A percentile compares a stretch with the other conserved stretches of the same genome.
Conservation (phyloP, 2,797 vertebrate species). For the Brachyrhaphis roseni region DNA sequence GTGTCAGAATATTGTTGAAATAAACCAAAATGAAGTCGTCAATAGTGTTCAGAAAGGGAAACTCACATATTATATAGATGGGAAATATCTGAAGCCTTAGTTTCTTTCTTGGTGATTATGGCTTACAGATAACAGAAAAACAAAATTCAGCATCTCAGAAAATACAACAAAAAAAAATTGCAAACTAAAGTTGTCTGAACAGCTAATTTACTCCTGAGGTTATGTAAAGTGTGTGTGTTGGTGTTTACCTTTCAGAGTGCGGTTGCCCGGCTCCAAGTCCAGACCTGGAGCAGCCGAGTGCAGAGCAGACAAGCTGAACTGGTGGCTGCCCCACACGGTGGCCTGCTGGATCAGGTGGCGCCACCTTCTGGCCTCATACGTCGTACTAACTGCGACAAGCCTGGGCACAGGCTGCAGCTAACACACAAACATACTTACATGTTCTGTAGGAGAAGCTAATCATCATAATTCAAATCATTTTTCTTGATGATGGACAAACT, state of each 20-base stretch:
- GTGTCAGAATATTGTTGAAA: background rate
- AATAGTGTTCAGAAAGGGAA: background rate
- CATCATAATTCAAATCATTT: background rate
- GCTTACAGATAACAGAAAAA: background rate
- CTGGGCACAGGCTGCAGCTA: conserved; percentile 82
- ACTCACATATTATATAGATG: background rate
- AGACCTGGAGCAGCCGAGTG: conserved; percentile 75
- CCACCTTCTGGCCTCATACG: conserved; percentile 71
- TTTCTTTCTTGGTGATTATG: background rate
- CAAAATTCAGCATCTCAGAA: background rate
- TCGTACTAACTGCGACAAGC: conserved; percentile 69
- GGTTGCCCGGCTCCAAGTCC: conserved; percentile 67
- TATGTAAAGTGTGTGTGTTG: background rate
- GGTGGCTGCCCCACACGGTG: conserved; percentile 79
- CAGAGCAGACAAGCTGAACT: conserved; percentile 70
- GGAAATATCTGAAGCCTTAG: background rate
- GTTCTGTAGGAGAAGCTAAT: background rate
- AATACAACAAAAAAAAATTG: background rate
- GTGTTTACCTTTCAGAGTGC: conserved; percentile 75
- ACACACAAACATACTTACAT: conserved; percentile 25
- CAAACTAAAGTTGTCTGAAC: background rate
- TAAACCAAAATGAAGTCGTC: background rate
- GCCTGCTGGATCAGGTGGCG: conserved; percentile 74
- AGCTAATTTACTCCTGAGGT: background rate
- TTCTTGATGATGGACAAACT: background rate